Base-by-base conservation (phyloP, 2,888 invertebrate species). In the Nematopogon swammerdamellus region DNA sequence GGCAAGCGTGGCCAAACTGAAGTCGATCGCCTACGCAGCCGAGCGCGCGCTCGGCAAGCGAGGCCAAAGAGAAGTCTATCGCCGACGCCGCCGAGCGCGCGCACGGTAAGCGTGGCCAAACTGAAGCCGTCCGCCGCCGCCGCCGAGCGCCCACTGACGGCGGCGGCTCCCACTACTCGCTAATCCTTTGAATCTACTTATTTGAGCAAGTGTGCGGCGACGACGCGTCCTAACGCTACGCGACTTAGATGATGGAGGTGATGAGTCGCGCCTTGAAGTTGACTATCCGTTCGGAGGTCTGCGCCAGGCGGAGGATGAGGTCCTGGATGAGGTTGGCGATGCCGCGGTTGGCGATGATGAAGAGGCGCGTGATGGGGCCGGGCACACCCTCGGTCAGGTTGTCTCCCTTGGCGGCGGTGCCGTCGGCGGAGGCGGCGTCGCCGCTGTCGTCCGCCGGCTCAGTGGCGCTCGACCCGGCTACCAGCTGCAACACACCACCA, bases 221-320 rank as follows among this genome's bases (percentile, higher is more conserved):
- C 16, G 8, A 4, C 44, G 5, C 44, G 5, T 11, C 16, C n/a
- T 4, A 17, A 11, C n/a, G 43, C n/a, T n/a, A n/a, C 2, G 44
- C 4, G 18, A 49, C 57, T 85, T 92, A 92, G 79, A 93, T 92
- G 75, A 92, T 88, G 60, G 92, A 90, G 64, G 92, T 93, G 74
- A 93, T 90, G 65, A 93, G 82, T 82, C 92, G 87, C 70, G 92
- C 92, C 82, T 92, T 93, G 87, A 92, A 93, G 88, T 92, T 92
- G 66, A 93, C 92, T 82, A 93, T 88, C 75, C 91, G 86, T 77
- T 93, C 92, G 69, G 92, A 92, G 68, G 92, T 92, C 73, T 92
- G 91, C 52, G 92, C 92, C 71, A 92, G 82, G 72, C 92, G 92
- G 68, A 92, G 84, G 74, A 92, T 92, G 63, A 93, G 84, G 76